These are phyloP conservation scores for Gavialis gangeticus DNA, from an alignment of 2,113 vertebrate species.

Conservation along the genomic window DNA sequence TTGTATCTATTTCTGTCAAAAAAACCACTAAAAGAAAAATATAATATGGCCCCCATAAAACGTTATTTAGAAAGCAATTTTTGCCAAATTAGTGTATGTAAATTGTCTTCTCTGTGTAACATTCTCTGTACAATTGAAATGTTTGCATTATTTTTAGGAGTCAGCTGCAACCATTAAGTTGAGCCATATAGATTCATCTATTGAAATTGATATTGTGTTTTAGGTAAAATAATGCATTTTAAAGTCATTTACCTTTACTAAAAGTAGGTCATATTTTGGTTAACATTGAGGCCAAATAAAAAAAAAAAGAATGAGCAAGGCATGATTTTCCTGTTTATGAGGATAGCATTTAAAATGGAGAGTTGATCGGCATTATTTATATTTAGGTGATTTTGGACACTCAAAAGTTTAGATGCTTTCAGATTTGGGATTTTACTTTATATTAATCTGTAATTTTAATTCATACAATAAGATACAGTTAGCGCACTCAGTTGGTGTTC, in stretches of 20 bases:
- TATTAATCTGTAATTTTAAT: not conserved
- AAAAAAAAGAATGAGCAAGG: accelerated
- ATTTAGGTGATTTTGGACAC: not conserved
- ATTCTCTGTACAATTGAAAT: constrained; percentile 55
- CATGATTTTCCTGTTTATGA: not conserved
- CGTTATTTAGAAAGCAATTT: constrained; percentile 72
- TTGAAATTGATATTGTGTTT: constrained; percentile 44
- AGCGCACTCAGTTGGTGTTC: not conserved
- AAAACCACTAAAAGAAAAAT: constrained; percentile 72
- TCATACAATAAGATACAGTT: not conserved
- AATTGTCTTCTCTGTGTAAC: constrained; percentile 56
- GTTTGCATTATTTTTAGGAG: constrained; percentile 10
- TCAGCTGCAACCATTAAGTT: not conserved
- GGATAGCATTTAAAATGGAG: not conserved
- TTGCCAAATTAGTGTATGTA: constrained; percentile 73
- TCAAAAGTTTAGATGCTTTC: not conserved
- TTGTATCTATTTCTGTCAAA: constrained; percentile 72
- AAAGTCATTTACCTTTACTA: not conserved
- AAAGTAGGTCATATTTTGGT: not conserved
- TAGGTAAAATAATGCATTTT: not conserved
- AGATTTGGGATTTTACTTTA: not conserved
- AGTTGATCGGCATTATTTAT: not conserved
- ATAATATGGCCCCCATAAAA: constrained; percentile 58
- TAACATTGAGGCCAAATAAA: not conserved
- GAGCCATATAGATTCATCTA: constrained; percentile 13